Conservation (phyloP, 2,797 vertebrate species). For the Lemur catta region DNA sequence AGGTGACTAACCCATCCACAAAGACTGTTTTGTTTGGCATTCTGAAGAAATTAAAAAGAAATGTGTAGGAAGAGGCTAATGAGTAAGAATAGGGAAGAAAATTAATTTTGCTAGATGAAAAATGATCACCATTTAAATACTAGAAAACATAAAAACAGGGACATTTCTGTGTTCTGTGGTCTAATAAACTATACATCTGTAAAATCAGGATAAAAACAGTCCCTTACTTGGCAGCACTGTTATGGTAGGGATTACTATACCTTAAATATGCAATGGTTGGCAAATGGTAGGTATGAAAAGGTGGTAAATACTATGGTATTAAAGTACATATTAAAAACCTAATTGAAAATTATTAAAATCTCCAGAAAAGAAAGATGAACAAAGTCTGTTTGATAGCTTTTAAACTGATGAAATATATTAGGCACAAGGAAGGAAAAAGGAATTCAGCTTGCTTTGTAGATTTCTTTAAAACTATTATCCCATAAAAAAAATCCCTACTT, state of each 20-base stretch:
- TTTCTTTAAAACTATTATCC: neutral
- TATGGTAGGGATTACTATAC: neutral
- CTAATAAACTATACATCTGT: neutral
- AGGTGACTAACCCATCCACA: neutral
- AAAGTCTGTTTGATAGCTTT: neutral
- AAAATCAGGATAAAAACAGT: neutral
- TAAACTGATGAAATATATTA: neutral
- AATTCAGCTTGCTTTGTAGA: neutral
- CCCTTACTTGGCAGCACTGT: neutral
- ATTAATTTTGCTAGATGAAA: neutral
- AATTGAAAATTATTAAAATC: neutral
- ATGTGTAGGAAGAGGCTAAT: neutral
- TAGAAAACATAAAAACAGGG: neutral
- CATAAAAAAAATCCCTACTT: slow-evolving; percentile 12
- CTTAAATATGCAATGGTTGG: neutral
- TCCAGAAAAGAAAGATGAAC: neutral
- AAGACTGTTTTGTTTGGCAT: neutral
- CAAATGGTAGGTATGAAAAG: slow-evolving; percentile 11
- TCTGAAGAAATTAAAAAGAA: neutral
- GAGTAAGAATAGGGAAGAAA: neutral
- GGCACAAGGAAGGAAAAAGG: neutral
- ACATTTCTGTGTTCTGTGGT: neutral
- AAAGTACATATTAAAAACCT: slow-evolving; percentile 13
- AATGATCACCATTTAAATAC: slow-evolving; percentile 5
- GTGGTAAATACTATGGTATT: neutral